Evolutionary conservation across 2,113 vertebrate species (phyloP), one percentile per base, ranked within the genome.

Genomic region (Perca schrenkii): DNA sequence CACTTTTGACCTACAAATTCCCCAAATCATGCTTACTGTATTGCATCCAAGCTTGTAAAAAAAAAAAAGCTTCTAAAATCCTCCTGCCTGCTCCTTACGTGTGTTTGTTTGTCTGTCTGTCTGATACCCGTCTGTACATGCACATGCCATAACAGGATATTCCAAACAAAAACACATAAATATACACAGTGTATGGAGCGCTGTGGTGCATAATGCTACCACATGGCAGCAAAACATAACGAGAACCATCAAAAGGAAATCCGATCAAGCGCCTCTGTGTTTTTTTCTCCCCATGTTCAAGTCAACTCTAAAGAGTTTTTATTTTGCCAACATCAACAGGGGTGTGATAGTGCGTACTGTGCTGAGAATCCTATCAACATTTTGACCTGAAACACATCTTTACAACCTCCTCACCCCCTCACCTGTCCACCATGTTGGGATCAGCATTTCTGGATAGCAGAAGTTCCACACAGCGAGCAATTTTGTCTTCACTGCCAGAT

Each of bases 361-460:
- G 69, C 52, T 80, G 73, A 77, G 74, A 83, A 71, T 19, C 52
- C 52, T 54, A 40, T 57, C 80, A 85, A 88, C 83, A 84, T 71
- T 76, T 82, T 68, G 69, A 85, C 69, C 52, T 72, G 68, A 88
- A 87, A 74, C 69, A 77, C n/a, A n/a, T 50, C 22, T 76, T 57
- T 40, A 40, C 0, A 43, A 11, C 34, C 22, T 40, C 31, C 22
- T 13, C 25, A 0, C 7, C 22, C 54, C 40, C 92, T 94, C 95
- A 99, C 98, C 96, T 97, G 96, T 96, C 97, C 83, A 87, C 67
- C 72, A 93, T 28, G 89, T 98, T 99, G 89, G 97, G 97, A 86
- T 98, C 95, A 69, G 96, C 97, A 72, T 97, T 97, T 89, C 97
- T 97, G 85, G 97, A 97, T 0, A 99, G 95, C 28, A 99, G 96